These are phyloP conservation scores for Formicarius rufipectus DNA, from an alignment of 2,113 vertebrate species.

Conservation along the genomic window DNA sequence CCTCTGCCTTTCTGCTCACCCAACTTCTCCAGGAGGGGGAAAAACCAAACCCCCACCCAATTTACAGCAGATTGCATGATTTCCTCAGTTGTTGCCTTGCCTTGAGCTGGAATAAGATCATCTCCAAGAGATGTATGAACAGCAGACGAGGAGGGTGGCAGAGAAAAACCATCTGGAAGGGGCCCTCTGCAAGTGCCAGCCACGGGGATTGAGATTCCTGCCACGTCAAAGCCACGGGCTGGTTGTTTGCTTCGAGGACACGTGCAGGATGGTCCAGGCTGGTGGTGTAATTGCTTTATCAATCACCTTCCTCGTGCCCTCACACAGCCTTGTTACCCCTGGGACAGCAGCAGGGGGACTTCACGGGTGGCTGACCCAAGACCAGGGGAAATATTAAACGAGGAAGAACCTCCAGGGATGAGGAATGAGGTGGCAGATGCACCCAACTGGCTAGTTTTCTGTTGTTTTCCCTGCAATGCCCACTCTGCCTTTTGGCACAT, in stretches of 20 bases:
- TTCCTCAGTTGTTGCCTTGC: background rate
- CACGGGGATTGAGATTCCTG: background rate
- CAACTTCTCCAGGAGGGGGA: fast-evolving
- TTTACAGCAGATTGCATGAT: background rate
- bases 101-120: background rate
- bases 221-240: background rate
- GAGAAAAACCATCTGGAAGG: background rate
- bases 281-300: background rate
- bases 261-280: background rate
- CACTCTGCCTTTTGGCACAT: background rate
- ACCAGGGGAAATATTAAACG: background rate
- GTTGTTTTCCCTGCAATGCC: background rate
- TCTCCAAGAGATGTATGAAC: background rate
- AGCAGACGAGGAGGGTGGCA: background rate
- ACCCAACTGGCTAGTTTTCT: no score
- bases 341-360: background rate
- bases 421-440: background rate
- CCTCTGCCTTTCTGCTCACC: background rate
- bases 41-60: background rate
- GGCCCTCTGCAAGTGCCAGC: background rate
- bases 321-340: background rate
- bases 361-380: background rate
- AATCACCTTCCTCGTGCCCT: background rate
- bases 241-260: background rate
- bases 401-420: background rate